These are phyloP conservation scores for Machaerirhynchus nigripectus DNA, from an alignment of 2,113 vertebrate species.

Conservation along the genomic window DNA sequence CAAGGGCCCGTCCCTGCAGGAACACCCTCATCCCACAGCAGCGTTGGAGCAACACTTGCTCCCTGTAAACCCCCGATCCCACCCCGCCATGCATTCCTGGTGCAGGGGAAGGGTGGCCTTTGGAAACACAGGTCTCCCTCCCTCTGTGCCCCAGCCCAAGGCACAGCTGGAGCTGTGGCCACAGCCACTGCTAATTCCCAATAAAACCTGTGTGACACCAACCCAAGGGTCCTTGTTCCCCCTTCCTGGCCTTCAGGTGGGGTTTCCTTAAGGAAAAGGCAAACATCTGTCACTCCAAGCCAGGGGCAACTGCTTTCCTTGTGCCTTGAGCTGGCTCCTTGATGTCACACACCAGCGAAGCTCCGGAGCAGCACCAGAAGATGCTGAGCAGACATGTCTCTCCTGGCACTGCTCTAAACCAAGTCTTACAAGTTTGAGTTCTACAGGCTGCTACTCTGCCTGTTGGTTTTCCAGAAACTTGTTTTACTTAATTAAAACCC, in stretches of 20 bases:
- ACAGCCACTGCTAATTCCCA: not conserved
- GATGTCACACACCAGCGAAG: not conserved
- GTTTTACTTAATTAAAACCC: not conserved
- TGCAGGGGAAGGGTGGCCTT: not conserved
- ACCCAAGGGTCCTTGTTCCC: not conserved
- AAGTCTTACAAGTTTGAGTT: not conserved
- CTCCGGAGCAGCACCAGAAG: not conserved
- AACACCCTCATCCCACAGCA: not conserved
- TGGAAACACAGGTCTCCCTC: not conserved
- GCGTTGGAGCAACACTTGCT: fast-evolving
- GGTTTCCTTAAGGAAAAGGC: not conserved
- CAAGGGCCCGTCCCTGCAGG: not conserved
- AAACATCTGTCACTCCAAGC: not conserved
- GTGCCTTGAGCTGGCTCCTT: not conserved
- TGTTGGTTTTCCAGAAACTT: not conserved
- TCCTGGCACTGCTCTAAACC: not conserved
- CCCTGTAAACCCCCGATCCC: not conserved
- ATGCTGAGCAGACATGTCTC: not conserved
- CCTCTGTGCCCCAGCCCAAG: fast-evolving
- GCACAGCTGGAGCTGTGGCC: not conserved
- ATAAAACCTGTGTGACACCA: fast-evolving
- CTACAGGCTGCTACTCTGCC: not conserved
- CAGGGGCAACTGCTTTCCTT: not conserved
- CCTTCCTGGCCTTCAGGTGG: not conserved
- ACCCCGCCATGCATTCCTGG: fast-evolving